Evolutionary conservation across 2,797 vertebrate species (phyloP).

Genomic region (Aeoliscus strigatus): DNA sequence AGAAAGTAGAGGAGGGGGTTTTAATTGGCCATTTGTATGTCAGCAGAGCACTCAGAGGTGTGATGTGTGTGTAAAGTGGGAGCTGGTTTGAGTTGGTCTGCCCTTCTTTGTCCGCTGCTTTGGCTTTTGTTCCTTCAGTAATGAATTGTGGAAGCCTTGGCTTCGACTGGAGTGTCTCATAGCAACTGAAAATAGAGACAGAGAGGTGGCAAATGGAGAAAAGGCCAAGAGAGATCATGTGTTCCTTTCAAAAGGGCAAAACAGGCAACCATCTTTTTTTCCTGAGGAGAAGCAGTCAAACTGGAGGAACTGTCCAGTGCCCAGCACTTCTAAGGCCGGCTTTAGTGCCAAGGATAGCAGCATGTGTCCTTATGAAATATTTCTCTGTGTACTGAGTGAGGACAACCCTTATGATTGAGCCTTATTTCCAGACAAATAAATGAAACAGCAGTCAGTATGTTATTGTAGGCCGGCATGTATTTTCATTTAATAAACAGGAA

Average conservation of each 20-base stretch:
- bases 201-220: slow-evolving; percentile 51
- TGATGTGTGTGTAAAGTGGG: slow-evolving; percentile 73
- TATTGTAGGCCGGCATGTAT: too few species aligned
- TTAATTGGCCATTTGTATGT: slow-evolving; percentile 68
- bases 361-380: neutral
- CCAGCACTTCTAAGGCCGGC: too few species aligned
- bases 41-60: slow-evolving; percentile 61
- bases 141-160: slow-evolving; percentile 76
- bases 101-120: slow-evolving; percentile 68
- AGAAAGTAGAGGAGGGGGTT: slow-evolving; percentile 29
- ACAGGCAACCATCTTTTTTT: slow-evolving; percentile 38
- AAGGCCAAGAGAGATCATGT: slow-evolving; percentile 55
- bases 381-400: neutral
- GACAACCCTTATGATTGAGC: too few species aligned
- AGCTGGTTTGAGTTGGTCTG: slow-evolving; percentile 69
- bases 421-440: too few species aligned
- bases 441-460: too few species aligned
- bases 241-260: slow-evolving; percentile 48
- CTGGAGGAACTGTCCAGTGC: slow-evolving; percentile 1
- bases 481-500: too few species aligned
- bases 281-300: slow-evolving; percentile 17
- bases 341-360: neutral
- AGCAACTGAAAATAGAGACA: slow-evolving; percentile 70
- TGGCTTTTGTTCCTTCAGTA: slow-evolving; percentile 72
- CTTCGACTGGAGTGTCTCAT: slow-evolving; percentile 72